Base-by-base conservation (phyloP, 1,140 invertebrate genomes). In the Papilio helenus region DNA sequence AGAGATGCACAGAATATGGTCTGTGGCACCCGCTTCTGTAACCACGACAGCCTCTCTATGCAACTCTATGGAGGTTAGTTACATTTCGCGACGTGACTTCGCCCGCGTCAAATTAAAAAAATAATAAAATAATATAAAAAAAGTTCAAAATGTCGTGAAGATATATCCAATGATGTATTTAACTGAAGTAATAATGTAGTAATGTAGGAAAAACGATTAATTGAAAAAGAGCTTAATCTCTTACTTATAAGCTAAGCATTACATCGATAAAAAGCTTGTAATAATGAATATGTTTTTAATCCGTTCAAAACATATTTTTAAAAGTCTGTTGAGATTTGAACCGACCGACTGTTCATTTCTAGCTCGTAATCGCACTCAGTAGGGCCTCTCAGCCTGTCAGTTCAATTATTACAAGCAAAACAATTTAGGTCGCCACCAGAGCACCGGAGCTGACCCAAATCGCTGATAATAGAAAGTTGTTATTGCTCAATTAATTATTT, bases 11-110 rank as follows among this genome's bases (percentile, higher is more conserved):
- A 99, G 93, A 99, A 99, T 93, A 92, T 97, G 83, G 95, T 99
- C 0, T 99, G 99, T 88, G 97, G 97, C 3, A 97, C 97, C 0
- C 95, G 96, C 80, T 96, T 96, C 89, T 99, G 98, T 91, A 96
- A 97, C 81, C 85, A 94, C 0, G 97, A 98, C 91, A 99, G 98
- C 39, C 88, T 99, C 0, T 94, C 97, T 0, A 97, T 97, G 20
- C 98, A 99, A 93, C 95, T 99, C 29, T 98, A 97, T 87, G 90
- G 96, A 49, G 97, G 94, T 95, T 29, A 87, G 84, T 85, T 77
- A 23, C 26, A 18, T 49, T 1, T 46, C 44, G 12, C 12, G 12
- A 46, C 44, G 12, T 1, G 12, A 46, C 44, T 46, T 46, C 7
- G 8, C 44, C 44, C 14, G 44, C 44, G 44, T 46, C 0, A 16